Conservation (phyloP, 2,113 vertebrate genomes). For the western clawed frog (Xenopus tropicalis) region DNA sequence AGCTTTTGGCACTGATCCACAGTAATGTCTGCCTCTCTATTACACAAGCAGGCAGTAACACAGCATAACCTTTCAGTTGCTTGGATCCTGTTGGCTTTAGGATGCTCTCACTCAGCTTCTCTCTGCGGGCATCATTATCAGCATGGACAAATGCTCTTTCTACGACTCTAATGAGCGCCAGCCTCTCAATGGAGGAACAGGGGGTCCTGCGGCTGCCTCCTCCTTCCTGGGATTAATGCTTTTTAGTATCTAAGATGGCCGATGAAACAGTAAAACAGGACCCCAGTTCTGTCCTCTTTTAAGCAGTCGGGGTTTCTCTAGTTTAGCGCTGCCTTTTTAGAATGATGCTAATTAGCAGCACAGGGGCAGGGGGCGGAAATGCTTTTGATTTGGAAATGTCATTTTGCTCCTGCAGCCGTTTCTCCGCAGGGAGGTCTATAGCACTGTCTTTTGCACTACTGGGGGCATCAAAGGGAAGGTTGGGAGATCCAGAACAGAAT, state of each 20-base stretch:
- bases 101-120: not conserved
- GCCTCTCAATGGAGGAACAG: not conserved
- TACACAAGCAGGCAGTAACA: no score
- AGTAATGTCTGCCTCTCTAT: no score
- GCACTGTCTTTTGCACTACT: not conserved
- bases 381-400: conserved; percentile 30
- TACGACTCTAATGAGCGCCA: not conserved
- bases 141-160: not conserved
- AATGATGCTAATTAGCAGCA: conserved; percentile 18
- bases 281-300: not conserved
- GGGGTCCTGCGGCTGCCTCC: not conserved
- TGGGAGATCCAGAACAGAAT: not conserved
- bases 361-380: conserved; percentile 15
- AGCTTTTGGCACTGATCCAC: no score
- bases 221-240: not conserved
- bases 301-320: not conserved
- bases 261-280: not conserved
- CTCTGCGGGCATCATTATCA: not conserved
- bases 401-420: not conserved
- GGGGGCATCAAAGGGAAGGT: conserved; percentile 16
- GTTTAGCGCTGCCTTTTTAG: not conserved
- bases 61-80: not conserved
- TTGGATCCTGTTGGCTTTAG: not conserved
- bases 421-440: conserved; percentile 5
- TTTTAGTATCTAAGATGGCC: not conserved